A percentile compares a stretch with the other conserved stretches of the same genome.
Conservation (phyloP, 2,888 invertebrate genomes). For the Dryomyza anilis region DNA sequence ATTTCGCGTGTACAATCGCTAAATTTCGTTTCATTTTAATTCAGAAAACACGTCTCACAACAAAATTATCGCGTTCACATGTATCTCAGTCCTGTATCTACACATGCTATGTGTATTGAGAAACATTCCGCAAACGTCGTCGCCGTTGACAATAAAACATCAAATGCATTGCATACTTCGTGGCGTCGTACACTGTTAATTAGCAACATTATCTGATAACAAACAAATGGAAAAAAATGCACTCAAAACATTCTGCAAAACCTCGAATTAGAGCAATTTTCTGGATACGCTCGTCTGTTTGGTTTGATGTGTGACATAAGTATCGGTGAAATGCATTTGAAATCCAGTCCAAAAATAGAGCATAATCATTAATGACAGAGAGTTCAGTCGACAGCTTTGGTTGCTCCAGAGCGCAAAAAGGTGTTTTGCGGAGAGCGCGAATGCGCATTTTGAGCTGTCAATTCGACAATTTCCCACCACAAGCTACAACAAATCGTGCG, state of each 20-base stretch:
- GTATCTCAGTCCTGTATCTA: too few species aligned
- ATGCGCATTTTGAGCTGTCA: too few species aligned
- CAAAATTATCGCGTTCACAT: background rate
- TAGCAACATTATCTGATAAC: background rate
- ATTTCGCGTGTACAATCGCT: background rate
- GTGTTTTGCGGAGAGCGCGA: background rate
- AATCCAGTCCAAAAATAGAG: too few species aligned
- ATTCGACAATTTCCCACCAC: too few species aligned
- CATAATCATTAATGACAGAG: too few species aligned
- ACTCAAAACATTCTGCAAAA: background rate
- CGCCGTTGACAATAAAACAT: background rate
- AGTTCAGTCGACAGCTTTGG: too few species aligned
- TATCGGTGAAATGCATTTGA: too few species aligned
- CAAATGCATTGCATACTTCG: background rate
- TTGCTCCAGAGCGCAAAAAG: too few species aligned
- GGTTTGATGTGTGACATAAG: too few species aligned
- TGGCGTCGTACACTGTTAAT: background rate
- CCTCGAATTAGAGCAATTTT: background rate
- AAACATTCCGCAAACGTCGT: too few species aligned
- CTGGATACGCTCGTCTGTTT: background rate
- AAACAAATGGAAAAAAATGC: background rate
- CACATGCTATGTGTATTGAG: too few species aligned
- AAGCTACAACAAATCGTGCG: too few species aligned
- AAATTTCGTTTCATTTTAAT: background rate
- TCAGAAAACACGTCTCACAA: background rate